phyloP scores from a whole-genome alignment of 2,797 vertebrate genomes.

The Tadarida brasiliensis region DNA sequence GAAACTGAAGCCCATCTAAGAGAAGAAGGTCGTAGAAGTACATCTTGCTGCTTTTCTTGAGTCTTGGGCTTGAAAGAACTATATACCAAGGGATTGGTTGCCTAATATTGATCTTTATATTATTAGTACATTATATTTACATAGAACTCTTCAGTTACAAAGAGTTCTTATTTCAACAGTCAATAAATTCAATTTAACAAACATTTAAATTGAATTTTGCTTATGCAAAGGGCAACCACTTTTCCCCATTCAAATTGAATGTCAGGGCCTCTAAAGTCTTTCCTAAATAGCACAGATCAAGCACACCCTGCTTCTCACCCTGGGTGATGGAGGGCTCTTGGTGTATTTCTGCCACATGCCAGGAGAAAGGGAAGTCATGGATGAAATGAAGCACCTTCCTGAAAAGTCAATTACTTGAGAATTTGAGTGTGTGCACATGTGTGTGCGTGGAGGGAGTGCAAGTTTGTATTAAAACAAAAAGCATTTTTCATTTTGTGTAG shows the following conservation, averaged over 20 bases:
- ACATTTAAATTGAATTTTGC: conserved; percentile 51
- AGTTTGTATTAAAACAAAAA: conserved; percentile 27
- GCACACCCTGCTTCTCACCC: background rate
- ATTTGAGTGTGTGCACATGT: background rate
- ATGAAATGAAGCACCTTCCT: background rate
- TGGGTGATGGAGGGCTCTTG: background rate
- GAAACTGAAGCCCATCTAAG: background rate
- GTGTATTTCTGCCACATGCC: background rate
- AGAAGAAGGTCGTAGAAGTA: background rate
- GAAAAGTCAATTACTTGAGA: background rate
- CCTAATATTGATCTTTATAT: background rate
- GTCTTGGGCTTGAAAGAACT: conserved; percentile 33
- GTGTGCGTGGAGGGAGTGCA: background rate
- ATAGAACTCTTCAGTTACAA: conserved; percentile 2
- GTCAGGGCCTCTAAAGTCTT: background rate
- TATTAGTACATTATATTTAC: conserved; percentile 30
- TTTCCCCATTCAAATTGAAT: background rate
- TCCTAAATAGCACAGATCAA: background rate
- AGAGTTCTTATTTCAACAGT: conserved; percentile 2
- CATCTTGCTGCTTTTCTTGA: conserved; percentile 1
- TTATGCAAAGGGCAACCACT: background rate
- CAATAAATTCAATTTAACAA: conserved; percentile 22
- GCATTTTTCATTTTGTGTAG: conserved; percentile 5
- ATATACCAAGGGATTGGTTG: background rate
- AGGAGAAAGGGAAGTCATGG: background rate